These are phyloP conservation scores for Cerastis leucographa DNA, from an alignment of 2,888 invertebrate genomes.

Conservation along the genomic window DNA sequence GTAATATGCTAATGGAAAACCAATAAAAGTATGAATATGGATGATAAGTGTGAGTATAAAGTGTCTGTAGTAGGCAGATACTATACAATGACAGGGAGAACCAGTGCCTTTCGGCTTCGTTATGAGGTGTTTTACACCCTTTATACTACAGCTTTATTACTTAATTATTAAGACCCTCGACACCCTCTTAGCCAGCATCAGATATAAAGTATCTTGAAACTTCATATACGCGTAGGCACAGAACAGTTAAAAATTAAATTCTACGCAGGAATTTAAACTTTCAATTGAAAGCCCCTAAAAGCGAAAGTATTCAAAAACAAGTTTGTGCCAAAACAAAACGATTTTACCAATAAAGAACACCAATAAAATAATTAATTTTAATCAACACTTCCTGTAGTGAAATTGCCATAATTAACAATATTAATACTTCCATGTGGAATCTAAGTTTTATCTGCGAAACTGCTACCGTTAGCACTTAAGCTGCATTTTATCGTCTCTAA, in stretches of 20 bases:
- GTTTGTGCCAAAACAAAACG: constrained; percentile 28
- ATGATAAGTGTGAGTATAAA: too few species aligned
- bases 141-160: too few species aligned
- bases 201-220: not conserved
- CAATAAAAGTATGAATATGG: too few species aligned
- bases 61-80: too few species aligned
- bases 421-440: constrained; percentile 54
- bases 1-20: too few species aligned
- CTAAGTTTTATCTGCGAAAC: constrained; percentile 61
- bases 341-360: constrained; percentile 8
- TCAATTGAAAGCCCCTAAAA: constrained; percentile 33
- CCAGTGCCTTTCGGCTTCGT: too few species aligned
- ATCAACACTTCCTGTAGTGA: constrained; percentile 55
- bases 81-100: too few species aligned
- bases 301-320: constrained; percentile 52
- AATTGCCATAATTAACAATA: constrained; percentile 53
- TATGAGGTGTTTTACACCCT: too few species aligned
- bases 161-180: not conserved
- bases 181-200: not conserved
- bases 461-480: constrained; percentile 77
- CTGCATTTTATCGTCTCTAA: constrained; percentile 79
- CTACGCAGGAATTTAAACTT: constrained; percentile 22
- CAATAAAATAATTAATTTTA: constrained; percentile 19
- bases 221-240: not conserved
- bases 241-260: not conserved